A percentile compares a stretch with the other conserved stretches of the same genome.
These are phyloP conservation scores for Bimastos eiseni DNA, from an alignment of 2,888 invertebrate genomes.

Conservation along the genomic window DNA sequence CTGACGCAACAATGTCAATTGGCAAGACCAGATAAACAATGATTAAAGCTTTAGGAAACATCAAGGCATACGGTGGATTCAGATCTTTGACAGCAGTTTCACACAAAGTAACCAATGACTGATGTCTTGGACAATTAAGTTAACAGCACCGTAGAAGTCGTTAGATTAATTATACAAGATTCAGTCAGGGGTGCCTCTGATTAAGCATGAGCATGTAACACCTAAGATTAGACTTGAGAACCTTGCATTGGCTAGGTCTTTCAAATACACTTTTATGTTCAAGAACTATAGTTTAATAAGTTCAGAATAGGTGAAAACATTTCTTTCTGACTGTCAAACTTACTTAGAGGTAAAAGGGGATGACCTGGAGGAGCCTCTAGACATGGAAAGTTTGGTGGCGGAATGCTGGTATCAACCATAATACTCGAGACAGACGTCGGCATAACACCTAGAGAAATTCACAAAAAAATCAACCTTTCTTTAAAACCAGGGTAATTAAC, in stretches of 20 bases:
- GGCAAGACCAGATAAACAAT: not conserved
- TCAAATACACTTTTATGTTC: not conserved
- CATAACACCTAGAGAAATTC: constrained; percentile 18
- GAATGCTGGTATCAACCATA: constrained; percentile 44
- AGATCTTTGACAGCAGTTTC: too few relatives aligned
- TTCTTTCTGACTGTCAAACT: not conserved
- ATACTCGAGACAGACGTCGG: constrained; percentile 28
- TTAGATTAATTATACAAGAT: too few relatives aligned
- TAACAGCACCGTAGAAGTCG: too few relatives aligned
- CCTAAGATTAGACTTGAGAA: not conserved
- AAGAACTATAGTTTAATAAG: not conserved
- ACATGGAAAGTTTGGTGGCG: constrained; percentile 40
- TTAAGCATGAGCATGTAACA: not conserved
- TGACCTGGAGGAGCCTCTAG: constrained; percentile 16
- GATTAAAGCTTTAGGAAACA: not conserved
- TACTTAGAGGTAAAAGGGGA: constrained; percentile 19
- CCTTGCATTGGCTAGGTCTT: not conserved
- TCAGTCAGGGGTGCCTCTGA: too few relatives aligned
- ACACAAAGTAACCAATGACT: too few relatives aligned
- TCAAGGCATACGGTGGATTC: not conserved
- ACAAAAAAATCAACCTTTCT: not conserved
- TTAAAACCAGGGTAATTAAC: not conserved
- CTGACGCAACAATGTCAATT: not conserved
- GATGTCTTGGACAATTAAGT: too few relatives aligned
- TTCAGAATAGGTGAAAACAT: not conserved